Base-by-base conservation (phyloP, 35 echinoderm and acorn worm species). In the Heliocidaris tuberculata region DNA sequence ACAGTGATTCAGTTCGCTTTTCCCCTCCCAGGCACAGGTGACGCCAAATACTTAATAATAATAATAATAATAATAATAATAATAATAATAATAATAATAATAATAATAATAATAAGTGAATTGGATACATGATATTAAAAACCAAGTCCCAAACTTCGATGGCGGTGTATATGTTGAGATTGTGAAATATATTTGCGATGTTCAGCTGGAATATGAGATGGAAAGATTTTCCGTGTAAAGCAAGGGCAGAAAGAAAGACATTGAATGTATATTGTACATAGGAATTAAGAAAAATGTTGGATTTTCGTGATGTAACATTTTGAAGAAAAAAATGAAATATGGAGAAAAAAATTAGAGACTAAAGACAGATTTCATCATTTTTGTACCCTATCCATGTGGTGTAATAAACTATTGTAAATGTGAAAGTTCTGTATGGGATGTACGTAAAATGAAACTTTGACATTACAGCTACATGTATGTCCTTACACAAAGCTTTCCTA, bases 251-350 rank as follows among this genome's bases (percentile, higher is more conserved):
- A 78, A 78, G 27, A 78, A 78, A 78, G 21, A 78, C 65, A 78
- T 78, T 21, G 65, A n/a, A n/a, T 78, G 27, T 78, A 78, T 78
- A 78, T 78, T 78, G 65, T 78, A 78, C 19, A 78, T 78, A 78
- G 65, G 65, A 78, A 78, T 78, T 78, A 3, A 78, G 65, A 78
- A 56, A 56, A 78, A 78, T 27, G 65, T 78, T 78, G 65, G 65
- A 78, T 78, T 27, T 78, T 78, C 35, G 65, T 78, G 65, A 78
- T 78, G 65, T 78, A 78, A 78, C 65, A 78, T 78, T 78, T 78
- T 78, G 17, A 78, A 78, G 65, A 78, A 78, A 71, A 78, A 78
- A 78, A 78, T 78, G 65, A 78, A 78, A 78, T 78, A 78, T n/a
- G 65, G 65, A 78, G 21, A 78, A 78, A 78, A 71, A 78, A 78